Conservation (phyloP, 2,888 invertebrate species). For the Alviniconcha strummeri region DNA sequence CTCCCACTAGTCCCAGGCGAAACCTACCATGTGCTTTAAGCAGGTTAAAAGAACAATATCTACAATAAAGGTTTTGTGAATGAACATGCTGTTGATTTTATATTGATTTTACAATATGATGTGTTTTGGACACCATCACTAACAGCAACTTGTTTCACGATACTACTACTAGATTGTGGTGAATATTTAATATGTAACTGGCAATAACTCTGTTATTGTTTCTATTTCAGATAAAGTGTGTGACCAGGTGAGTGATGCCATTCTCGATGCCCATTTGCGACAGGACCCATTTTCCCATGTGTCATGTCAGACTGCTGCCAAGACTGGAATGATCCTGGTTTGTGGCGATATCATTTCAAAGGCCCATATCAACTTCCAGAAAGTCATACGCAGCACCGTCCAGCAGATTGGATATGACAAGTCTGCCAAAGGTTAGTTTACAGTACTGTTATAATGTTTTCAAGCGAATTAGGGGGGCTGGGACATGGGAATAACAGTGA, state of each 20-base stretch:
- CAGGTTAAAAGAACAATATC: too few species aligned
- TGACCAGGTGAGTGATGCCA: slow-evolving; percentile 75
- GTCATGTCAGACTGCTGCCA: slow-evolving; percentile 97
- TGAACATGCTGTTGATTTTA: too few species aligned
- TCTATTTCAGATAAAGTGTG: slow-evolving; percentile 72
- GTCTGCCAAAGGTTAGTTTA: slow-evolving; percentile 55
- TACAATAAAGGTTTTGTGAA: too few species aligned
- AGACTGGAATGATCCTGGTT: slow-evolving; percentile 98
- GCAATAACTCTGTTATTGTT: not conserved
- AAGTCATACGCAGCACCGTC: slow-evolving; percentile 95
- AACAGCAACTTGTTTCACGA: too few species aligned
- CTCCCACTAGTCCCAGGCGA: too few species aligned
- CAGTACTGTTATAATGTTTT: not conserved
- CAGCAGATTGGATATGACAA: slow-evolving; percentile 98
- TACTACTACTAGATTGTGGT: too few species aligned
- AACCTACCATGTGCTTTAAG: too few species aligned
- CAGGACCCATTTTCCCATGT: slow-evolving; percentile 97
- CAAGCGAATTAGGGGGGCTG: not conserved
- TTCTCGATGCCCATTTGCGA: slow-evolving; percentile 83
- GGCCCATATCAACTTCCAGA: slow-evolving; percentile 97
- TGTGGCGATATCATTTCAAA: slow-evolving; percentile 99
- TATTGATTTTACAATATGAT: too few species aligned
- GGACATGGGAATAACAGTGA: too few species aligned
- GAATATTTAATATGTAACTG: too few species aligned
- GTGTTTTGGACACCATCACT: too few species aligned